These are phyloP conservation scores for Coenonympha arcania DNA, from an alignment of 2,888 invertebrate species.

Conservation along the genomic window DNA sequence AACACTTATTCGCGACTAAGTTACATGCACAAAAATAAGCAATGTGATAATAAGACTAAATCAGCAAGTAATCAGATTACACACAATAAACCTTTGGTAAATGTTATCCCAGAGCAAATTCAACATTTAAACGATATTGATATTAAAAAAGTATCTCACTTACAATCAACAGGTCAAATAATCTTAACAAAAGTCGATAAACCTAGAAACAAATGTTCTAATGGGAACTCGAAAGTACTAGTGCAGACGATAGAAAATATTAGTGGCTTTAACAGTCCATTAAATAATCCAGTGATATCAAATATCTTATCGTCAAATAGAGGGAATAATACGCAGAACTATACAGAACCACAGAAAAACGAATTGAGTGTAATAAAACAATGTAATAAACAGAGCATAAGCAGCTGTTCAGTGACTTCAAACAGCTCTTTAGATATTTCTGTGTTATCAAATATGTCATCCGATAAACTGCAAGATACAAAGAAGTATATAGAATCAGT, in stretches of 20 bases:
- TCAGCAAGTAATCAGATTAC: constrained; percentile 24
- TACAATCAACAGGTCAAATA: constrained; percentile 28
- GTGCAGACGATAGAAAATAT: constrained; percentile 13
- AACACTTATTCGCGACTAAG: constrained; percentile 63
- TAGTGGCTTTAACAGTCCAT: background rate
- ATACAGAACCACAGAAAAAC: background rate
- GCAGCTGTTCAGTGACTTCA: background rate
- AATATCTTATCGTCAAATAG: constrained; percentile 23
- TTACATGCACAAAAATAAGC: constrained; percentile 61
- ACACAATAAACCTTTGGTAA: constrained; percentile 9
- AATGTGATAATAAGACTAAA: constrained; percentile 42
- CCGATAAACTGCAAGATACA: constrained; percentile 6
- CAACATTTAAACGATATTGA: constrained; percentile 13
- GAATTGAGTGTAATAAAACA: constrained; percentile 10
- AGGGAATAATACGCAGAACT: background rate
- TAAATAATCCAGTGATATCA: constrained; percentile 18
- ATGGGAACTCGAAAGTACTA: constrained; percentile 10
- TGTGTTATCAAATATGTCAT: constrained; percentile 23
- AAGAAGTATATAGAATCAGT: background rate
- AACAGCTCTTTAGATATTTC: constrained; percentile 7
- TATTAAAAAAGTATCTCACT: constrained; percentile 26
- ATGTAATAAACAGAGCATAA: constrained; percentile 4
- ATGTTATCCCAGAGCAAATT: constrained; percentile 7
- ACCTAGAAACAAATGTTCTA: constrained; percentile 13
- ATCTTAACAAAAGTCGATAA: constrained; percentile 25